Evolutionary conservation across 2,888 invertebrate species (phyloP).

Genomic region (Molanna angustata): DNA sequence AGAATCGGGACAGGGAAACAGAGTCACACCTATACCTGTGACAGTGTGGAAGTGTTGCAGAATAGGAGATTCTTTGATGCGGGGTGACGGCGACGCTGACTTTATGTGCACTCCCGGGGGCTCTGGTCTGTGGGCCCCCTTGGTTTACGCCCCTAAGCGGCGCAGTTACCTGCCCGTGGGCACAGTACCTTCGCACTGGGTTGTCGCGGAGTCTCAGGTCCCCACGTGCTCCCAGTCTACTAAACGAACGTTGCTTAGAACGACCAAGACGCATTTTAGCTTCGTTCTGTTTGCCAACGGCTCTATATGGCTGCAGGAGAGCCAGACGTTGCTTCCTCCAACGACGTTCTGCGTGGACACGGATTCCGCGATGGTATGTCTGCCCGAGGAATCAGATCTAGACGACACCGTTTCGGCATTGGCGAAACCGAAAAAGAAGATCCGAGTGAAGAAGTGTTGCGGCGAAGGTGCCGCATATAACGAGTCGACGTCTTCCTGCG

Average conservation of each 20-base stretch:
- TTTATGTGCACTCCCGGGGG: constrained; percentile 37
- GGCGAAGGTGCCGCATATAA: constrained; percentile 61
- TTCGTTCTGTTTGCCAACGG: constrained; percentile 66
- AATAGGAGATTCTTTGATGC: constrained; percentile 48
- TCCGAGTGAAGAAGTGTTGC: constrained; percentile 66
- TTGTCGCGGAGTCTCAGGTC: constrained; percentile 38
- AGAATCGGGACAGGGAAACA: neutral
- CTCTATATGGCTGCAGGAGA: constrained; percentile 56
- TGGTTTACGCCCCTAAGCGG: constrained; percentile 55
- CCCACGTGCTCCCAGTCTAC: constrained; percentile 44
- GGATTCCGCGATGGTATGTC: constrained; percentile 64
- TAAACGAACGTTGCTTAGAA: constrained; percentile 43
- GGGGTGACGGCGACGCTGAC: constrained; percentile 41
- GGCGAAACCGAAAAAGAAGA: constrained; percentile 41
- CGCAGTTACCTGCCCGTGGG: constrained; percentile 44
- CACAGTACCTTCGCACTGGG: constrained; percentile 52
- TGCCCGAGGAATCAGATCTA: constrained; percentile 39
- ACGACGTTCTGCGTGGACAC: constrained; percentile 68
- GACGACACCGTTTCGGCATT: constrained; percentile 35
- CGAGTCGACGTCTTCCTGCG: constrained; percentile 52
- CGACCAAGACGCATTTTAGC: constrained; percentile 43
- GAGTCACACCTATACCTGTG: constrained; percentile 33
- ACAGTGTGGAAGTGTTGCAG: constrained; percentile 56
- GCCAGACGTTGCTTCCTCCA: constrained; percentile 49
- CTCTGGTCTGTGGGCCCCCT: constrained; percentile 53